These are phyloP conservation scores for Cheirogaleus major DNA, from an alignment of 2,797 vertebrate species.

Conservation along the genomic window DNA sequence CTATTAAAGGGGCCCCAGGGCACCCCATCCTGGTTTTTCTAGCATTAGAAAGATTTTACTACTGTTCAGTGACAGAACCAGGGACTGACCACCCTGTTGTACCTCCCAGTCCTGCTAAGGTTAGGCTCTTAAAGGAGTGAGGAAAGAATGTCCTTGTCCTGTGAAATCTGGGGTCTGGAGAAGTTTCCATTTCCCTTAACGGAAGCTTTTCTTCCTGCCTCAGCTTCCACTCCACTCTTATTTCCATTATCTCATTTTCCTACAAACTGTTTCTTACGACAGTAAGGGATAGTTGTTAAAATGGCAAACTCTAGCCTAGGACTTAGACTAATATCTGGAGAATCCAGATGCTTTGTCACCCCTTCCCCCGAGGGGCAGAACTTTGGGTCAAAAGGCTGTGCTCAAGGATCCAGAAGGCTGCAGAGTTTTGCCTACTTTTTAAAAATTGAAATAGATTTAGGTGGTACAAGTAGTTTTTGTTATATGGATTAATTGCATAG, in stretches of 20 bases:
- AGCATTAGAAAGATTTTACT: conserved; percentile 22
- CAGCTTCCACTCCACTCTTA: not conserved
- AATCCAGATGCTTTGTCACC: conserved; percentile 17
- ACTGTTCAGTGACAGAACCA: not conserved
- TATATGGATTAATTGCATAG: not conserved
- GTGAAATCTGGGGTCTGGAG: not conserved
- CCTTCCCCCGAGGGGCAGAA: not conserved
- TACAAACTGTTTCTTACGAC: conserved; percentile 27
- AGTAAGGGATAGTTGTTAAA: conserved; percentile 31
- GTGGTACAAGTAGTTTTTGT: not conserved
- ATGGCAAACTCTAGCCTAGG: not conserved
- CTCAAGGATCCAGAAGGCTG: not conserved
- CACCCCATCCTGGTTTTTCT: not conserved
- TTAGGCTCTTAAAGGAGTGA: not conserved
- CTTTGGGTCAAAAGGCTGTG: not conserved
- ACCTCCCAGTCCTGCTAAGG: not conserved
- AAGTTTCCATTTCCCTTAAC: conserved; percentile 5
- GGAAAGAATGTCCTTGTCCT: not conserved
- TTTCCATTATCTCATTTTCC: conserved; percentile 32
- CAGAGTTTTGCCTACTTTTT: not conserved
- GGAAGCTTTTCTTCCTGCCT: conserved; percentile 36
- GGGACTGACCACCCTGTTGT: not conserved
- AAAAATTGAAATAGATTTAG: not conserved
- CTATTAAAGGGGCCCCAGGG: not conserved
- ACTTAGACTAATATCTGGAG: conserved; percentile 8